Evolutionary conservation across 2,797 vertebrate genomes (phyloP), one percentile per base, ranked within the genome.

Genomic region (Hafferia zeledoni): DNA sequence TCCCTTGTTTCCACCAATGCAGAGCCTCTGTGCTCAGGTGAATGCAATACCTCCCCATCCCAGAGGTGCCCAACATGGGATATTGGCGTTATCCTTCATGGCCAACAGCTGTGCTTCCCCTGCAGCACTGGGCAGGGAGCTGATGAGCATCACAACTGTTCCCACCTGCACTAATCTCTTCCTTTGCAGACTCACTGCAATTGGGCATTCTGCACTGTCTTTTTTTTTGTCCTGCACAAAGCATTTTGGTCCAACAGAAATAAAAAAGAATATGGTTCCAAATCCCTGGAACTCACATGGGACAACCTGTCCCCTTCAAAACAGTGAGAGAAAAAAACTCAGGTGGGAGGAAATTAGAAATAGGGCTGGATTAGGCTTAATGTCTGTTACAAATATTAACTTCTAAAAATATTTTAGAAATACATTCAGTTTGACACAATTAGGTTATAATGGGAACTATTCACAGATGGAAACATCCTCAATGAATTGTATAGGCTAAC

Each of bases 391-490:
- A 88, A 94, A 83, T 95, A 93, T 71, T 95, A 94, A 89, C 77
- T 68, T 87, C 41, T 52, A 68, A 83, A 94, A 96, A 95, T 94
- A 90, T 90, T 96, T 95, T 94, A 95, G 91, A 79, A 95, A 93
- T 91, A 94, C 87, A 94, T 95, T 96, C 92, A 75, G 65, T 92
- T 90, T 95, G 93, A 96, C 78, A 89, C 81, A 87, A 95, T 97
- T 95, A 94, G 90, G 72, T 63, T 82, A 27, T 97, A 96, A 97
- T 97, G 92, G 91, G 91, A 93, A 59, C 86, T 93, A 92, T 96
- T 96, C 96, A 96, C 95, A 97, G 96, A 90, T 96, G 95, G 88
- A 93, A 95, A 95, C 89, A 83, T 85, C 90, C 60, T 96, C 95
- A 96, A 94, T 96, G 93, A 94, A 78, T 95, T 96, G 95, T 87